A percentile compares a stretch with the other conserved stretches of the same genome.
These are phyloP conservation scores for Aspidapion aeneum DNA, from an alignment of 2,888 invertebrate species.

Conservation along the genomic window DNA sequence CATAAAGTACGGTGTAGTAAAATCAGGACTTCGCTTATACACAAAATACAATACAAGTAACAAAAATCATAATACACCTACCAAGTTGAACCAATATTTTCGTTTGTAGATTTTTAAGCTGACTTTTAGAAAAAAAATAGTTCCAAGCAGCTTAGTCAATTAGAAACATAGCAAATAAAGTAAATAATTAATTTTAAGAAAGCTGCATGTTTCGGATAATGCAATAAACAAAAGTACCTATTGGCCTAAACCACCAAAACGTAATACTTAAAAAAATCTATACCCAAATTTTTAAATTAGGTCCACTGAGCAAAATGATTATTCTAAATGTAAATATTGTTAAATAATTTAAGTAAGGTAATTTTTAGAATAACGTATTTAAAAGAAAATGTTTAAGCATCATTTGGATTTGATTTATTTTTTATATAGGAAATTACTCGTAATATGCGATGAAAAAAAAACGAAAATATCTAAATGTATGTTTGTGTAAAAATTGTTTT, in stretches of 20 bases:
- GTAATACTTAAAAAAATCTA: neutral
- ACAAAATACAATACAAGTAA: too few relatives aligned
- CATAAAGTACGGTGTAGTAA: too few relatives aligned
- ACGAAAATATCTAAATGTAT: slow-evolving; percentile 39
- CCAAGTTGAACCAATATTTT: too few relatives aligned
- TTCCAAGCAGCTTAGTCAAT: neutral
- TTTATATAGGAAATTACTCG: slow-evolving; percentile 20
- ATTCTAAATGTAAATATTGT: slow-evolving; percentile 59
- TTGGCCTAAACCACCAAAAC: slow-evolving; percentile 5
- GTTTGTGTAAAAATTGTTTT: slow-evolving; percentile 38
- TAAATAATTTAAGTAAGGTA: slow-evolving; percentile 45
- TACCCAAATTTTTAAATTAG: neutral
- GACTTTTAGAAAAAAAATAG: too few relatives aligned
- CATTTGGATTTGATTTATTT: slow-evolving; percentile 13
- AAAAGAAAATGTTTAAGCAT: neutral
- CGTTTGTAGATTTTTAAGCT: too few relatives aligned
- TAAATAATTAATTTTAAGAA: neutral
- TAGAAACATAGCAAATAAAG: neutral
- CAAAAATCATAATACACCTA: too few relatives aligned
- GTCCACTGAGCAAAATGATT: slow-evolving; percentile 40
- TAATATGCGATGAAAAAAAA: slow-evolving; percentile 26
- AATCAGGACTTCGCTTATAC: too few relatives aligned
- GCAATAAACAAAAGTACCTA: neutral
- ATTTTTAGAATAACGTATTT: neutral
- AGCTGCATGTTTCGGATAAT: neutral